Evolutionary conservation across 2,888 invertebrate species (phyloP).

Genomic region (Metacarcinus magister): DNA sequence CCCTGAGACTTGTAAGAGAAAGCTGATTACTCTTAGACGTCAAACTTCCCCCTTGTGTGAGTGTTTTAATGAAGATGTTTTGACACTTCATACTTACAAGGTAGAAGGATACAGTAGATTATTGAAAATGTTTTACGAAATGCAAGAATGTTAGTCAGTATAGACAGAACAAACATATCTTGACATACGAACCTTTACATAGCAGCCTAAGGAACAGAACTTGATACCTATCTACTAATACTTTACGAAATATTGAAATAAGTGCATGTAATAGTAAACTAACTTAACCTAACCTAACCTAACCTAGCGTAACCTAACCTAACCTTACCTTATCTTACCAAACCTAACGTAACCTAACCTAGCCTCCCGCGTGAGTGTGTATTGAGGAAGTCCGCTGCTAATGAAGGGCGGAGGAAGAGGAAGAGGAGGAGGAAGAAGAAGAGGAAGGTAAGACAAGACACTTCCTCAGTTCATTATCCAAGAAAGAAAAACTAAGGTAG

Average conservation of each 20-base stretch:
- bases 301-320: constrained; percentile 10
- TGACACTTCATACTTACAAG: no score
- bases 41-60: not conserved
- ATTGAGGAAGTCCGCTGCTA: not conserved
- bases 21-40: not conserved
- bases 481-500: not conserved
- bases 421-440: no score
- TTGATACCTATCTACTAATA: no score
- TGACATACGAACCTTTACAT: no score
- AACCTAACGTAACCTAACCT: constrained; percentile 47
- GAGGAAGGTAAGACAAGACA: not conserved
- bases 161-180: no score
- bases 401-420: not conserved
- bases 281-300: constrained; percentile 19
- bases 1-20: not conserved
- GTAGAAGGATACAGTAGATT: no score
- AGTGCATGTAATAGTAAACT: not conserved
- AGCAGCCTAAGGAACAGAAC: no score
- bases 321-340: not conserved
- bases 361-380: not conserved
- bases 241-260: not conserved
- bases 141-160: no score
- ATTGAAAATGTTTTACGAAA: no score
- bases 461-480: not conserved
- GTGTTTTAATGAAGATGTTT: no score